Base-by-base conservation (phyloP, 2,888 invertebrate species). In the Pterostichus madidus region DNA sequence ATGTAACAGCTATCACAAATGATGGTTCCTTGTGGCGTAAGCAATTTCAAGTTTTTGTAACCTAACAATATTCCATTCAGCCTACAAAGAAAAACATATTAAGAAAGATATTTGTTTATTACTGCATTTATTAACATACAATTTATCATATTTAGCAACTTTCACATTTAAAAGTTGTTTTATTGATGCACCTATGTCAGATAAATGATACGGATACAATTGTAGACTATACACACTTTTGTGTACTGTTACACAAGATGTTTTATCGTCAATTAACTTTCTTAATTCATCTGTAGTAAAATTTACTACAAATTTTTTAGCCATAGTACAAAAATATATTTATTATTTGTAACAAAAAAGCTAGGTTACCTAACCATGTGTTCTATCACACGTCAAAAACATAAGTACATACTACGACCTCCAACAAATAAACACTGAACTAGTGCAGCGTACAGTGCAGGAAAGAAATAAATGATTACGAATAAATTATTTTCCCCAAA, bases 31-130 rank as follows among this genome's bases (percentile, higher is more conserved):
- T 91, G 86, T 85, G 92, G 89, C 84, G 92, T 92, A 11, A 93
- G 86, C 31, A 95, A 87, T 85, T 92, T 92, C 7, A 94, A 90
- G 86, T 94, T 94, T 87, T 93, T 92, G 87, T 93, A 95, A 79
- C 94, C 93, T 83, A 95, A 88, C 2, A 95, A 88, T 84, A 95
- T 93, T 31, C 95, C 95, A 87, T 92, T 91, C 75, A 94, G 91
- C 80, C 95, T 95, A 88, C 64, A 92, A 91, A 80, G 84, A 83
- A 84, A 79, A 71, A 82, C 52, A 52, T 32, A 44, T 17, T 77
- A 49, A 61, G 8, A 83, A 68, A 31, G 64, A 13, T 56, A 39
- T 53, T 77, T 68, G 13, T 5, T 24, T 24, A 56, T 59, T 24
- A 61, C 53, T 32, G 10, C 80, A 82, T 56, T 46, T 71, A 4